Evolutionary conservation across 1,140 invertebrate species (phyloP).

Genomic region (Lordiphosa stackelbergi): DNA sequence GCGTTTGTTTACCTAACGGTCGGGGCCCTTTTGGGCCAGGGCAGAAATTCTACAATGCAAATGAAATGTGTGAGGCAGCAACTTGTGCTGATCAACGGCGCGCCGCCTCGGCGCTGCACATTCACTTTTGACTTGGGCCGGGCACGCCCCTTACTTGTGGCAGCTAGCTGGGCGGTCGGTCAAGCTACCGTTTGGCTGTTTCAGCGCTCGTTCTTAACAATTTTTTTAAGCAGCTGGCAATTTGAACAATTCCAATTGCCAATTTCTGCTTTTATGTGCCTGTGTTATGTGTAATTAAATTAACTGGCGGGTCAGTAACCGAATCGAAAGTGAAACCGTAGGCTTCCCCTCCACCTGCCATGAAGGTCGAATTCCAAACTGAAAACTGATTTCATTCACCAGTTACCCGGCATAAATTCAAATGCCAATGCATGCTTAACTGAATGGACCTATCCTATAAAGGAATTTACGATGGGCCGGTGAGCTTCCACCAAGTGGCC

Average conservation of each 20-base stretch:
- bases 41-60: slow-evolving; percentile 1
- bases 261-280: slow-evolving; percentile 27
- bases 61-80: slow-evolving; percentile 5
- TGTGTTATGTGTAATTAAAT: slow-evolving; percentile 45
- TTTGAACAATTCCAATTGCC: slow-evolving; percentile 41
- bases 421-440: slow-evolving; percentile 60
- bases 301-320: slow-evolving; percentile 34
- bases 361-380: slow-evolving; percentile 39
- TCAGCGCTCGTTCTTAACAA: slow-evolving; percentile 30
- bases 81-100: slow-evolving; percentile 1
- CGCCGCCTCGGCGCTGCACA: slow-evolving; percentile 36
- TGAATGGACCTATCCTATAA: slow-evolving; percentile 22
- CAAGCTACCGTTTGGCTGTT: slow-evolving; percentile 27
- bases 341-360: slow-evolving; percentile 25
- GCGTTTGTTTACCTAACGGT: slow-evolving; percentile 7
- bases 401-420: slow-evolving; percentile 33
- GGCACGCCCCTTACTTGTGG: slow-evolving; percentile 54
- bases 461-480: slow-evolving; percentile 22
- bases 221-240: slow-evolving; percentile 32
- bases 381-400: slow-evolving; percentile 21
- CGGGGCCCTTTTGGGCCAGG: slow-evolving; percentile 3
- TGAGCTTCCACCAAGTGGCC: slow-evolving; percentile 1
- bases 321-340: slow-evolving; percentile 14
- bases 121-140: slow-evolving; percentile 59
- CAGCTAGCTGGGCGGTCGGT: slow-evolving; percentile 26